Conservation (phyloP, 2,797 vertebrate genomes). For the Momotus momota region DNA sequence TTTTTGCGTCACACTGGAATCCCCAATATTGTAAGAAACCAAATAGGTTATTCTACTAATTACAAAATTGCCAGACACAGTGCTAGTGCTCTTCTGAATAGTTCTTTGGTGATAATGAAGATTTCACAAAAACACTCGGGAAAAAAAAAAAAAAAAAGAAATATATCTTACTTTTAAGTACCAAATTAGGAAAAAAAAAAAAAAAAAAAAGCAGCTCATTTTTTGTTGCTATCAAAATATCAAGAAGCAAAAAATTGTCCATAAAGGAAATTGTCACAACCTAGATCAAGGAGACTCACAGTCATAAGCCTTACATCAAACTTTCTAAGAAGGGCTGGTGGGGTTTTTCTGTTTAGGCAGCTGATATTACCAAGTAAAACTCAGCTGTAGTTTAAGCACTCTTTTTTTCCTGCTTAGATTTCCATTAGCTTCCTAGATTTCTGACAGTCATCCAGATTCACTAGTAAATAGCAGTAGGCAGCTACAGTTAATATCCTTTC, state of each 20-base stretch:
- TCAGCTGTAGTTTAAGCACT: background rate
- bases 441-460: background rate
- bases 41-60: conserved; percentile 32
- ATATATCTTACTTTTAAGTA: background rate
- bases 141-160: background rate
- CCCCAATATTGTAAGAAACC: conserved; percentile 4
- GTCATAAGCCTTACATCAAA: background rate
- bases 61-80: conserved; percentile 14
- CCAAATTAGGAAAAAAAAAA: background rate
- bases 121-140: background rate
- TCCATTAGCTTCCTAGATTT: background rate
- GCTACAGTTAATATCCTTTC: background rate
- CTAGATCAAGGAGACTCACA: background rate
- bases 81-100: background rate
- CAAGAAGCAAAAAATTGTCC: background rate
- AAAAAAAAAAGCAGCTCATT: background rate
- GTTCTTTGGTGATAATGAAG: background rate
- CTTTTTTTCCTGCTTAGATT: background rate
- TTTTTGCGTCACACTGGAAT: conserved; percentile 19
- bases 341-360: background rate
- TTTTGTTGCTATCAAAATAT: background rate
- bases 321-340: background rate
- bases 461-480: background rate
- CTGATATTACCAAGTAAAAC: background rate
- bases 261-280: background rate